Base-by-base conservation (phyloP, 2,797 vertebrate species). In the Parotocinclus haroldoi region DNA sequence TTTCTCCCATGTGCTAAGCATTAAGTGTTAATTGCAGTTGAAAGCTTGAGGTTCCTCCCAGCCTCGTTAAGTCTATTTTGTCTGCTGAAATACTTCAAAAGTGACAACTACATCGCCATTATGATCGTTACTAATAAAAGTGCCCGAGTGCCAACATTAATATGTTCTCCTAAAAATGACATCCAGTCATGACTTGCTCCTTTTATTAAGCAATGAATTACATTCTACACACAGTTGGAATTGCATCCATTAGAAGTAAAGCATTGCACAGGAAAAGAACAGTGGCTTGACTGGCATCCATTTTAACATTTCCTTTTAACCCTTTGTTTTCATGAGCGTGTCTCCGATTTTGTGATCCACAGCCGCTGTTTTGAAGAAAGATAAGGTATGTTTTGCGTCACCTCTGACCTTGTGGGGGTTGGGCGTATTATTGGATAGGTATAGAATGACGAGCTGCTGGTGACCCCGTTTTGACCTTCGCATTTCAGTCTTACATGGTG, bases 21-120 rank as follows among this genome's bases (percentile, higher is more conserved):
- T 91, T 91, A 91, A 80, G 84, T 79, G 83, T 85, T 90, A 90
- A 91, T 91, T 90, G 80, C 83, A 85, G 84, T 83, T 88, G 87
- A 90, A 88, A 88, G 82, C 78, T 60, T 71, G 2, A 74, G 84
- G 82, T 89, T 91, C 27, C 87, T 88, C 79, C 66, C 84, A 78
- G 78, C 80, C 86, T 89, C 84, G 85, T 89, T 89, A 88, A 82
- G 83, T 84, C 75, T 83, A 82, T 85, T 89, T 86, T 90, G 85
- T 87, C 80, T 80, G 76, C 75, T 82, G 85, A 90, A 85, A 89
- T 90, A 84, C 83, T 87, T 89, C 86, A 89, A 86, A 81, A 83
- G 81, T 88, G 89, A 91, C 90, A 88, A 80, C 82, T 83, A 82
- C 82, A 90, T 87, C 83, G 86, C 85, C 85, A 88, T 88, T 80